Conservation (phyloP, 2,797 vertebrate genomes). For the Scolopax bukidnonensis region DNA sequence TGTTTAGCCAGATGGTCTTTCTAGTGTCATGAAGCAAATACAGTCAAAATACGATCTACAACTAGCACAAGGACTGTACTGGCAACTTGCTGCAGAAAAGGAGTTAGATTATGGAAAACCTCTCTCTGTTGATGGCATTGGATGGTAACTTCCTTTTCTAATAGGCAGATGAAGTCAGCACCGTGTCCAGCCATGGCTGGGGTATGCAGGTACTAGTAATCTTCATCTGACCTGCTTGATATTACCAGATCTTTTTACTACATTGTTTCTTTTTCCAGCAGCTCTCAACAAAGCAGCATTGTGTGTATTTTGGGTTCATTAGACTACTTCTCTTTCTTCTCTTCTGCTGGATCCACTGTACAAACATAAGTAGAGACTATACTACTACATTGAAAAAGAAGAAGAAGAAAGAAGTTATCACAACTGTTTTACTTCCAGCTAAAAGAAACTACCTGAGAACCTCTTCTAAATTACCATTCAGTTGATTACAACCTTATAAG, state of each 20-base stretch:
- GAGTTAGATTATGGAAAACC: not conserved
- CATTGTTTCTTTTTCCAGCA: not conserved
- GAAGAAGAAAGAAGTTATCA: not conserved
- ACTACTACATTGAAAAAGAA: not conserved
- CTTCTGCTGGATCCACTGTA: not conserved
- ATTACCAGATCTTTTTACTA: not conserved
- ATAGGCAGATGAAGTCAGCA: not conserved
- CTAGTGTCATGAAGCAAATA: not conserved
- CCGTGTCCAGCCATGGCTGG: not conserved
- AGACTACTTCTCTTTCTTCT: not conserved
- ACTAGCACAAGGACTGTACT: not conserved
- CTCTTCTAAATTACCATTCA: not conserved
- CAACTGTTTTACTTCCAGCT: not conserved
- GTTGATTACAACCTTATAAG: not conserved
- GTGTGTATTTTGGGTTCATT: not conserved
- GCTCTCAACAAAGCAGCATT: not conserved
- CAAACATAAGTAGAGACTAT: not conserved
- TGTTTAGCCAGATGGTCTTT: slow-evolving; percentile 38
- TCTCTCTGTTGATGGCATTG: not conserved
- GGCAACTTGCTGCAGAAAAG: not conserved
- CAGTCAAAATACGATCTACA: not conserved
- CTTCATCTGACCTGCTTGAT: not conserved
- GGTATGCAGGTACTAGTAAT: not conserved
- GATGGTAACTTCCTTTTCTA: not conserved
- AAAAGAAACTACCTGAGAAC: not conserved